phyloP scores from a whole-genome alignment of 2,797 vertebrate species.

The Parambassis ranga region DNA sequence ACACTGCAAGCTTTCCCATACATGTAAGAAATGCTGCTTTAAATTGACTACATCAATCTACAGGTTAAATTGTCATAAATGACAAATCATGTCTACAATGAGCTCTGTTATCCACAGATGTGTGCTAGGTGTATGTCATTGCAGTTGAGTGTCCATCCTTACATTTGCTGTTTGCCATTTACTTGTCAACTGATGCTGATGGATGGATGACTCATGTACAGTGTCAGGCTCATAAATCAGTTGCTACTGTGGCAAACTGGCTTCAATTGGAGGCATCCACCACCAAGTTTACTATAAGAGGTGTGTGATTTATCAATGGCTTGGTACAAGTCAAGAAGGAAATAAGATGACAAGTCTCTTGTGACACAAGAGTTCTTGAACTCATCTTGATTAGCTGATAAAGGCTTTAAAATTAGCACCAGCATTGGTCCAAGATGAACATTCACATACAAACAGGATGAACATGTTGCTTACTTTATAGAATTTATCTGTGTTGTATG shows the following conservation, averaged over 20 bases:
- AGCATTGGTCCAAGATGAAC: too few relatives aligned
- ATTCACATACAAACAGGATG: too few relatives aligned
- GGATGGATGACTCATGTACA: constrained; percentile 81
- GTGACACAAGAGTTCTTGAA: too few relatives aligned
- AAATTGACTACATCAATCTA: too few relatives aligned
- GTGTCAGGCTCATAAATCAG: constrained; percentile 86
- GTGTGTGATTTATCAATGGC: constrained; percentile 28
- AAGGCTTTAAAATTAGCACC: too few relatives aligned
- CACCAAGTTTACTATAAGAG: constrained; percentile 10
- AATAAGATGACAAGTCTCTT: neutral
- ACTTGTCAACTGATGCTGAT: constrained; percentile 73
- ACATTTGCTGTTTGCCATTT: constrained; percentile 25
- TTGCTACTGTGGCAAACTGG: constrained; percentile 78
- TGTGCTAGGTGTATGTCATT: constrained; percentile 12
- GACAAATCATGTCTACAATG: neutral
- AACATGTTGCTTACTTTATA: too few relatives aligned
- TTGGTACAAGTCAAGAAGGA: neutral
- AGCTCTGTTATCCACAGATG: neutral
- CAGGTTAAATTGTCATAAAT: too few relatives aligned
- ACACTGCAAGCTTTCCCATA: neutral
- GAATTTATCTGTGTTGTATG: too few relatives aligned
- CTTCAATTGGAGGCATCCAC: constrained; percentile 69
- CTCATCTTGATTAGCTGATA: too few relatives aligned
- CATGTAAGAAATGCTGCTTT: constrained; percentile 1
- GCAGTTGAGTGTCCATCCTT: constrained; percentile 22